Base-by-base conservation (phyloP, 2,113 vertebrate species). In the Tursiops truncatus region DNA sequence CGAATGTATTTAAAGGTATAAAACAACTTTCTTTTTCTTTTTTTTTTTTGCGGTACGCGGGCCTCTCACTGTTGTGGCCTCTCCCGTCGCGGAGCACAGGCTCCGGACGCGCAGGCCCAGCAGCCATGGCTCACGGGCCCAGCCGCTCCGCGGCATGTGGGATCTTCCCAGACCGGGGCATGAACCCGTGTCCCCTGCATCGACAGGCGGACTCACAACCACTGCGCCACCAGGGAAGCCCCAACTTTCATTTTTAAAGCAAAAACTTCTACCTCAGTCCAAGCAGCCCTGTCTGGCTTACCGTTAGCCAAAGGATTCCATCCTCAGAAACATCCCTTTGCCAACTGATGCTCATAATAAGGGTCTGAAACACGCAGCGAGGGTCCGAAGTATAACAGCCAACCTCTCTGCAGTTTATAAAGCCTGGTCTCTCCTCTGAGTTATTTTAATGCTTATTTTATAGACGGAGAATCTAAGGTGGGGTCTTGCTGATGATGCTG, bases 1-100 rank as follows among this genome's bases (percentile, higher is more conserved):
- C 63, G 6, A 31, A 65, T 65, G 38, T 76, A 65, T 86, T 94
- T 92, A 87, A 96, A 97, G 79, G 41, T 63, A 63, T 12, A 89
- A 0, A 4, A 18, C 83, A 58, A 6, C 18, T 8, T 56, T 81
- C 23, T 10, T 68, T 90, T 80, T 68, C 10, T 50, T 50, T 50
- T 50, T 50, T 36, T n/a, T 50, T 50, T 50, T 50, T 50, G 47
- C 47, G 2, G 47, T 50, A 3, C 12, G 47, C 2, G 2, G 47
- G 47, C 47, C 47, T 50, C 47, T 50, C 47, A 13, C 47, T 13
- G 47, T 3, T 50, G 47, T 13, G 47, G 47, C 12, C 47, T 50
- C 44, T 47, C 44, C 44, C 44, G 10, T 11, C 2, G 47, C 12
- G 3, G 47, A 50, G 50, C 50, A 50, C 50, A 50, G 50, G 50